Percentiles rank a stretch among this genome's conserved stretches.
Conservation (phyloP, 2,888 invertebrate genomes). For the Parapristionchus giblindavisi region DNA sequence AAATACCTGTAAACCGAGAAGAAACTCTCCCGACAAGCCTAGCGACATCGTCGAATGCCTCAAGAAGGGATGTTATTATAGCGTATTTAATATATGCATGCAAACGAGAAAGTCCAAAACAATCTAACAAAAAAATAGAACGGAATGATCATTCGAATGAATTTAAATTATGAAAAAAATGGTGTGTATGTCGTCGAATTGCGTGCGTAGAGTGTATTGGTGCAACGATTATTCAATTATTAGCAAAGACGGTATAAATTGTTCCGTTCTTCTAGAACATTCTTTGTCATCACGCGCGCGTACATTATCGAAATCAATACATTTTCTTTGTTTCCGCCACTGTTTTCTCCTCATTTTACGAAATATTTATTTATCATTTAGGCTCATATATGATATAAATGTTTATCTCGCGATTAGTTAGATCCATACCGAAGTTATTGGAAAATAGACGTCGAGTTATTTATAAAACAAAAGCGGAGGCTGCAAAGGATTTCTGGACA, state of each 20-base stretch:
- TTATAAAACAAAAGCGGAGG: conserved; percentile 41
- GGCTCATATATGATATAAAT: conserved; percentile 37
- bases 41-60: conserved; percentile 19
- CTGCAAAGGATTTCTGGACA: conserved; percentile 53
- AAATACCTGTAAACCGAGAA: conserved; percentile 2
- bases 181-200: too few species aligned
- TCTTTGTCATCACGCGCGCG: background rate
- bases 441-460: conserved; percentile 30
- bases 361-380: background rate
- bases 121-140: too few species aligned
- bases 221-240: background rate
- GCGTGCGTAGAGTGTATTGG: background rate
- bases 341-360: background rate
- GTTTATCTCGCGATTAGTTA: conserved; percentile 15
- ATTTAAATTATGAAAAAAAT: too few species aligned
- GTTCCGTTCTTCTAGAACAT: background rate
- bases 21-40: conserved; percentile 30
- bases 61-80: too few species aligned
- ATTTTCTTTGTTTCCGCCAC: background rate
- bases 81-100: too few species aligned
- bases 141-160: too few species aligned
- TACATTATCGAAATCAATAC: background rate
- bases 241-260: background rate
- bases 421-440: conserved; percentile 30
- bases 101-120: too few species aligned